These are phyloP conservation scores for Eumaeus atala DNA, from an alignment of 1,140 invertebrate genomes.

Conservation along the genomic window DNA sequence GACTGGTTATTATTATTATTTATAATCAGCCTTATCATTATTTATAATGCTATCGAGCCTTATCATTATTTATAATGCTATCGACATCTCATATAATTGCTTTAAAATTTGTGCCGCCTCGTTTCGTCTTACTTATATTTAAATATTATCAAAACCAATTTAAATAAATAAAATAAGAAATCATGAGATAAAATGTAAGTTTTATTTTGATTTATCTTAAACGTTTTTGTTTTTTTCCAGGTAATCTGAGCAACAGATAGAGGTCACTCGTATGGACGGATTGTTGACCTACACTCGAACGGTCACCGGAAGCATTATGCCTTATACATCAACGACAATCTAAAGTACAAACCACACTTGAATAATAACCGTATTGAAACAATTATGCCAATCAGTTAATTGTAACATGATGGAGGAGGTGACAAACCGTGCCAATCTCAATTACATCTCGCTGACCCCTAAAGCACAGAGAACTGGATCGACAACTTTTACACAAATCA, in stretches of 20 bases:
- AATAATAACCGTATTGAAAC: slow-evolving; percentile 47
- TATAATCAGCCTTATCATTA: too few species aligned
- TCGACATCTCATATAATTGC: too few species aligned
- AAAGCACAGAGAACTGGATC: slow-evolving; percentile 52
- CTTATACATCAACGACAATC: slow-evolving; percentile 58
- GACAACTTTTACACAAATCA: slow-evolving; percentile 64
- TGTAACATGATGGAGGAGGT: slow-evolving; percentile 59
- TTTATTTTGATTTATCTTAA: too few species aligned
- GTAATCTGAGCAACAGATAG: slow-evolving; percentile 43
- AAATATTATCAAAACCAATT: too few species aligned
- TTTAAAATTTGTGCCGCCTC: too few species aligned
- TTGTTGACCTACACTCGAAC: slow-evolving; percentile 57
- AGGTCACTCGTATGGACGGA: slow-evolving; percentile 42
- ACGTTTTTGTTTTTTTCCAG: slow-evolving; percentile 49
- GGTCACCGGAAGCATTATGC: slow-evolving; percentile 67
- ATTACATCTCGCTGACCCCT: slow-evolving; percentile 57
- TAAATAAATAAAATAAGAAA: too few species aligned
- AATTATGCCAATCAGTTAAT: slow-evolving; percentile 66
- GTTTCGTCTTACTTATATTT: too few species aligned
- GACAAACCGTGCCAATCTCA: slow-evolving; percentile 48
- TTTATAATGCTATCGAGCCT: too few species aligned
- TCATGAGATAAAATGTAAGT: too few species aligned
- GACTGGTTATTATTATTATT: too few species aligned
- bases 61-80: too few species aligned
- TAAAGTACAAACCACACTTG: slow-evolving; percentile 52